These are phyloP conservation scores for Tanytarsus gracilentus DNA, from an alignment of 2,888 invertebrate species.

Conservation along the genomic window DNA sequence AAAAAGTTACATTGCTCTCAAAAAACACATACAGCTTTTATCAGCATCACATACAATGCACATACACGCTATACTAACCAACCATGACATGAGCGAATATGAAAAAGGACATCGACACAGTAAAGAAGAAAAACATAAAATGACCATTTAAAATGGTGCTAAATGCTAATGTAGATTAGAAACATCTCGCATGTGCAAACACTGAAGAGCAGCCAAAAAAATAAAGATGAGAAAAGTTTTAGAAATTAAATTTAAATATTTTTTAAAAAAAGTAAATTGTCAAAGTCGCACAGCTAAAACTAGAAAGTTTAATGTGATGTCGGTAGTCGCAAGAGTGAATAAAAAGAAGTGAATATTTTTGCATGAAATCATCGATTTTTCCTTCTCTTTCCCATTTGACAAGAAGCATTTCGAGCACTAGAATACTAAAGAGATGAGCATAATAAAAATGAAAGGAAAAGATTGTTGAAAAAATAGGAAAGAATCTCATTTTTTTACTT, in stretches of 20 bases:
- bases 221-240: not conserved
- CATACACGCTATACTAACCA: not conserved
- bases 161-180: slow-evolving; percentile 15
- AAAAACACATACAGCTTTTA: too few species aligned
- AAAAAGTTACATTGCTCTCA: too few species aligned
- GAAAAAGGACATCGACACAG: too few species aligned
- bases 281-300: too few species aligned
- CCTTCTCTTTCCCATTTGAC: not conserved
- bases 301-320: too few species aligned
- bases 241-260: not conserved
- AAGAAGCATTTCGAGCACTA: not conserved
- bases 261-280: too few species aligned
- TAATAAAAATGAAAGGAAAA: not conserved
- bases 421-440: not conserved
- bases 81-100: not conserved
- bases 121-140: slow-evolving; percentile 5
- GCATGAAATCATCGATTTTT: not conserved
- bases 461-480: not conserved
- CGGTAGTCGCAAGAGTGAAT: too few species aligned
- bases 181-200: not conserved
- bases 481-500: not conserved
- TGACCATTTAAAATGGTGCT: slow-evolving; percentile 10
- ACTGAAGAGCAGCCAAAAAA: too few species aligned
- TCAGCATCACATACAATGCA: not conserved
- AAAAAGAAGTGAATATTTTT: not conserved